phyloP scores from a whole-genome alignment of 2,797 vertebrate species.

The Melopsittacus undulatus region DNA sequence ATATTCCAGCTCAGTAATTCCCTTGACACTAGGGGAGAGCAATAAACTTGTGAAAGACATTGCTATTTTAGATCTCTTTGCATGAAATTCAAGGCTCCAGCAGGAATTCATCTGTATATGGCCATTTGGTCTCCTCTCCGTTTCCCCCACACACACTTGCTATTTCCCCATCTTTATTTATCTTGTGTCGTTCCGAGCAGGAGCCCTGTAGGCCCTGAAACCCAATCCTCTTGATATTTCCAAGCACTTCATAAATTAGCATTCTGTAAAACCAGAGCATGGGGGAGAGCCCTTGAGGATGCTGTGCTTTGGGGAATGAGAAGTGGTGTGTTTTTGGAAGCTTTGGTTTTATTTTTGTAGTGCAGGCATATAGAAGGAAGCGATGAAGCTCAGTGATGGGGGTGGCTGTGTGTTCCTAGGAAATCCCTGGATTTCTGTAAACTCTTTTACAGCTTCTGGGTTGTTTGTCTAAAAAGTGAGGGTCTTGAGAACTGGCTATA shows the following conservation, averaged over 20 bases:
- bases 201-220: neutral
- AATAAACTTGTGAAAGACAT: neutral
- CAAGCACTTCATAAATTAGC: neutral
- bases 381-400: neutral
- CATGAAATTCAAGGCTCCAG: neutral
- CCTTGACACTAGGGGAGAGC: neutral
- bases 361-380: neutral
- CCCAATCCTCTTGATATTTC: neutral
- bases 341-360: neutral
- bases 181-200: neutral
- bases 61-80: conserved; percentile 27
- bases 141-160: neutral
- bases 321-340: neutral
- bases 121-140: neutral
- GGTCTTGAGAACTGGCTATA: neutral
- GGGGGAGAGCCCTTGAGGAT: neutral
- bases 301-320: neutral
- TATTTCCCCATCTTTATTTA: conserved; percentile 5
- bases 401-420: neutral
- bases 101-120: neutral
- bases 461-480: neutral
- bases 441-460: neutral
- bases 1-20: neutral
- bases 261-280: neutral
- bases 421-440: neutral